Evolutionary conservation across 2,888 invertebrate genomes (phyloP).

Genomic region (Nezara viridula): DNA sequence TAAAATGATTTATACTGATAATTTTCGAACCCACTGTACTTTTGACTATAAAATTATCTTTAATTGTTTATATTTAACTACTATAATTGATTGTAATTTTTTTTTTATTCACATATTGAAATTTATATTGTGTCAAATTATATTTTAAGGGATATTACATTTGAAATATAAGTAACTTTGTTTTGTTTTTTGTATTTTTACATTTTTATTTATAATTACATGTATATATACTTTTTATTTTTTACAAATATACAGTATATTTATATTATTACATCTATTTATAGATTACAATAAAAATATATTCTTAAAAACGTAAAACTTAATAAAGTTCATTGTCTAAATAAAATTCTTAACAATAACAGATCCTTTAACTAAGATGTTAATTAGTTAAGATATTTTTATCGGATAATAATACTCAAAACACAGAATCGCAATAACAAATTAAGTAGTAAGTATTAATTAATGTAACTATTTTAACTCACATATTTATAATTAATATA

Average conservation of each 20-base stretch:
- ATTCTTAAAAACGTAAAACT: constrained; percentile 12
- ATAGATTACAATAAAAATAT: constrained; percentile 47
- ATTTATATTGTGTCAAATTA: neutral
- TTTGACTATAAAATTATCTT: neutral
- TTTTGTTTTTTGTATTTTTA: neutral
- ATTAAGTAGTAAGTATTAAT: neutral
- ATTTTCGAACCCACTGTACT: neutral
- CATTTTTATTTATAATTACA: too few relatives aligned
- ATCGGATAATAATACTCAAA: neutral
- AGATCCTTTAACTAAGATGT: neutral
- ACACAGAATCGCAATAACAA: neutral
- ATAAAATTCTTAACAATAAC: constrained; percentile 10
- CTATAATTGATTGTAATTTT: neutral
- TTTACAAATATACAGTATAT: constrained; percentile 46
- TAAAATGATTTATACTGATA: neutral
- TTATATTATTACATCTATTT: neutral
- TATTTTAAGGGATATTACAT: neutral
- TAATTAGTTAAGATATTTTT: neutral
- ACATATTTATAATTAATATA: neutral
- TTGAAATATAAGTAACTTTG: neutral
- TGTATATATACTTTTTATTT: constrained; percentile 13
- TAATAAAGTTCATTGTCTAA: neutral
- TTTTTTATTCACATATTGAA: neutral
- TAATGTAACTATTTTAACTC: neutral
- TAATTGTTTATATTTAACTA: neutral